These are phyloP conservation scores for Genyomyrus donnyi DNA, from an alignment of 2,113 vertebrate genomes.

Conservation along the genomic window DNA sequence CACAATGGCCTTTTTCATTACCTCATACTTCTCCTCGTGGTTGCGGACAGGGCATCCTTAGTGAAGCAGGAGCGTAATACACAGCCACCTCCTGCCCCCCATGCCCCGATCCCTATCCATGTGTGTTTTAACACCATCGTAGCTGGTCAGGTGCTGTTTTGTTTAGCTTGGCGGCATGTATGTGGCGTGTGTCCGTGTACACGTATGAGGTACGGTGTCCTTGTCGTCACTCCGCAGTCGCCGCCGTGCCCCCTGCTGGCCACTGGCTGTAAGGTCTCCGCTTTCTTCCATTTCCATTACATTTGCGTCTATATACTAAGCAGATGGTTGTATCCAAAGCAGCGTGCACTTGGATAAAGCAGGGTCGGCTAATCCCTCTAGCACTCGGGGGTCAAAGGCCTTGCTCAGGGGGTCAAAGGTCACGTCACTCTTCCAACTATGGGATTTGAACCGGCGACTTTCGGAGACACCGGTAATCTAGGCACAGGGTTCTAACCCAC, in stretches of 20 bases:
- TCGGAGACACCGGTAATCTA: not conserved
- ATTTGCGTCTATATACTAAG: not conserved
- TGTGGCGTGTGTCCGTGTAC: not conserved
- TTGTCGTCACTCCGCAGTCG: not conserved
- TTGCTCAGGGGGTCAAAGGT: not conserved
- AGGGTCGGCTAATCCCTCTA: not conserved
- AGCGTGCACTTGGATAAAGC: not conserved
- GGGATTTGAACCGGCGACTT: not conserved
- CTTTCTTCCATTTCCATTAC: not conserved
- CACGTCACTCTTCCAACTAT: not conserved
- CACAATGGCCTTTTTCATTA: not conserved
- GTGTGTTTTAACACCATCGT: not conserved
- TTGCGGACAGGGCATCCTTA: not conserved
- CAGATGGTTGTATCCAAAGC: not conserved
- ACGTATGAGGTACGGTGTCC: not conserved
- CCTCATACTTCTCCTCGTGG: not conserved
- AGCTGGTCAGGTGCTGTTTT: not conserved
- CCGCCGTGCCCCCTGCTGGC: not conserved
- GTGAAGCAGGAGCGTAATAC: not conserved
- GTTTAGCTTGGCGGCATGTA: not conserved
- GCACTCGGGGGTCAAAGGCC: not conserved
- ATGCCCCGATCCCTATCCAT: not conserved
- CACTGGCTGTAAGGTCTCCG: not conserved
- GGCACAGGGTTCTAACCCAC: not conserved
- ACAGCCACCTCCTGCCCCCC: not conserved